Conservation (phyloP, 2,797 vertebrate species). For the Parambassis ranga region DNA sequence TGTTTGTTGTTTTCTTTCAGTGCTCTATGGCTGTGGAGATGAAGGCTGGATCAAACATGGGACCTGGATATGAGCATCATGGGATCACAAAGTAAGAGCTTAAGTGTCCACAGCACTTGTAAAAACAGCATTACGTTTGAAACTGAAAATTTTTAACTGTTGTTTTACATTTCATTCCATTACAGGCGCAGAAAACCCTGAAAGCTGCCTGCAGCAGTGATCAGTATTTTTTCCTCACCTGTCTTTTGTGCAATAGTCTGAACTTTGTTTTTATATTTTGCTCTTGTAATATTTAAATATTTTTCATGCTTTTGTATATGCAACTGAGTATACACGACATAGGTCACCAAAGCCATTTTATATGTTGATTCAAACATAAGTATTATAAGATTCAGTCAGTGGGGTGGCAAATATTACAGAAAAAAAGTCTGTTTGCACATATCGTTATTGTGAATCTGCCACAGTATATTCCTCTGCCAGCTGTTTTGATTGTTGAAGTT, state of each 20-base stretch:
- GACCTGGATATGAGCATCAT: slow-evolving; percentile 89
- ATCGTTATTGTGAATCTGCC: not conserved
- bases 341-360: slow-evolving; percentile 69
- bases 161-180: too few species aligned
- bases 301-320: slow-evolving; percentile 60
- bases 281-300: slow-evolving; percentile 66
- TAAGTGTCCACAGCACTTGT: not conserved
- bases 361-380: slow-evolving; percentile 36
- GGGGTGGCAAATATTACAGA: not conserved
- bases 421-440: slow-evolving; percentile 19
- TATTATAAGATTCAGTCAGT: slow-evolving; percentile 5
- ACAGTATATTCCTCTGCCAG: not conserved
- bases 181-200: slow-evolving; percentile 92
- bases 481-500: not conserved
- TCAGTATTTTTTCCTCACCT: slow-evolving; percentile 40
- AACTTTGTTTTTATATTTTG: slow-evolving; percentile 62
- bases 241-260: slow-evolving; percentile 78
- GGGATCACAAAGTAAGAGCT: slow-evolving; percentile 88
- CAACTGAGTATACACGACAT: slow-evolving; percentile 39
- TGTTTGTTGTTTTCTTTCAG: slow-evolving; percentile 76
- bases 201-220: slow-evolving; percentile 50
- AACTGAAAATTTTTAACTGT: too few species aligned
- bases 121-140: not conserved
- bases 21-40: slow-evolving; percentile 93
- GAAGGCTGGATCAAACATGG: slow-evolving; percentile 91